Evolutionary conservation across 2,113 vertebrate genomes (phyloP), one percentile per base, ranked within the genome.

Genomic region (Eretmochelys imbricata): DNA sequence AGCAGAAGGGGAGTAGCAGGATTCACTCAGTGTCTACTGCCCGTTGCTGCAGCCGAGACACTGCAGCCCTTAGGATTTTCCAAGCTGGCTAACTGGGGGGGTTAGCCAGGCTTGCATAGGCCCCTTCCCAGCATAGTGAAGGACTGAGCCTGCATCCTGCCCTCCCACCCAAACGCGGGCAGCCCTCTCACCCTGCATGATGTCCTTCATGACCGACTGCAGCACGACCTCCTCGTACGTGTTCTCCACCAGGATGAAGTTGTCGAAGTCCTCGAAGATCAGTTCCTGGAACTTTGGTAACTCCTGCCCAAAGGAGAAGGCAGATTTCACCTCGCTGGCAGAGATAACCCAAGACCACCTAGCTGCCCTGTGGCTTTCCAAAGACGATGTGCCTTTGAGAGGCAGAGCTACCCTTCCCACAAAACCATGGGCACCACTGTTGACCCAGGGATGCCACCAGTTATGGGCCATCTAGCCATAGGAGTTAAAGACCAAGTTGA

Each of bases 181-280:
- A 16, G 50, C 5, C 10, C 17, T 50, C 99, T 96, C 94, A 99
- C 99, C 99, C 98, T 99, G 99, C 98, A 99, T 98, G 89, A 99
- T 99, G 96, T 99, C 99, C 94, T 99, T 99, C 98, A 99, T 98
- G 94, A 99, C 99, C 0, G 99, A 99, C 97, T 99, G 99, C 16
- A 99, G 97, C 91, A 99, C 99, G 16, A 99, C 99, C 97, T 99
- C 99, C 96, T 99, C 99, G 0, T 99, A 99, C 0, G 99, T 98
- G 95, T 99, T 99, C 92, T 99, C 99, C 96, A 99, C 99, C 94
- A 99, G 98, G 92, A 99, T 98, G 97, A 99, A 99, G 78, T 94
- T 98, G 86, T 99, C 99, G 29, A 99, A 99, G 97, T 99, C 99
- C 97, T 99, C 99, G 0, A 99, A 99, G 98, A 99, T 99, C 57